Evolutionary conservation across 1,140 invertebrate species (phyloP).

Genomic region (Drosophila biarmipes): DNA sequence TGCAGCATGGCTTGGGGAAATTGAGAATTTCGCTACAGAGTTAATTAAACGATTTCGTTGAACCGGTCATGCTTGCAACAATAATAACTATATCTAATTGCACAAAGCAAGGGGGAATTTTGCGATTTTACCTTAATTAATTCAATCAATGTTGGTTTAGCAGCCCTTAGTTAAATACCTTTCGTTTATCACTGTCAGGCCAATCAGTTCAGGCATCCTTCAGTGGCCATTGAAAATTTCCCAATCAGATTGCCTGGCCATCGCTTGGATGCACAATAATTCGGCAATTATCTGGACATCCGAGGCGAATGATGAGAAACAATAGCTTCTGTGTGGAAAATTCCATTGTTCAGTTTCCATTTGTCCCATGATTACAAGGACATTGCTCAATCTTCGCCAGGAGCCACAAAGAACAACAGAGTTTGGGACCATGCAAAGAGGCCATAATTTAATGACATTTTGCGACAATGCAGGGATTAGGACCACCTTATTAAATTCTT

Average conservation of each 20-base stretch:
- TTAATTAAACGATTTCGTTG: constrained; percentile 24
- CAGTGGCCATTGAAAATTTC: not conserved
- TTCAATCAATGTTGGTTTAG: not conserved
- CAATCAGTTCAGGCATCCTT: not conserved
- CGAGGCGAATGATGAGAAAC: not conserved
- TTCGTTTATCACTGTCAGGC: not conserved
- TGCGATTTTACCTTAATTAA: not conserved
- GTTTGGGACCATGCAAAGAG: not conserved
- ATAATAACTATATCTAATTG: not conserved
- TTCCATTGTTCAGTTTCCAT: constrained; percentile 9
- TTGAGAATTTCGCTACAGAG: constrained; percentile 19
- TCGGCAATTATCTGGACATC: not conserved
- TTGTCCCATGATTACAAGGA: not conserved
- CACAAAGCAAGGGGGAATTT: not conserved
- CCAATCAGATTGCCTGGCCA: not conserved
- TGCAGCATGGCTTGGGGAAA: constrained; percentile 8
- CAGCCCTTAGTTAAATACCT: not conserved
- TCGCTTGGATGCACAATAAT: constrained; percentile 3
- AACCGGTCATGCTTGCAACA: not conserved
- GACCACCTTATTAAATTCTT: not conserved
- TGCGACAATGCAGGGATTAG: constrained; percentile 8
- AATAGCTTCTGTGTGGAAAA: not conserved
- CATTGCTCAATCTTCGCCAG: not conserved
- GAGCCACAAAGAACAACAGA: not conserved
- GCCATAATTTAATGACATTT: constrained; percentile 46